These are phyloP conservation scores for Cromileptes altivelis DNA, from an alignment of 2,113 vertebrate genomes.

Conservation along the genomic window DNA sequence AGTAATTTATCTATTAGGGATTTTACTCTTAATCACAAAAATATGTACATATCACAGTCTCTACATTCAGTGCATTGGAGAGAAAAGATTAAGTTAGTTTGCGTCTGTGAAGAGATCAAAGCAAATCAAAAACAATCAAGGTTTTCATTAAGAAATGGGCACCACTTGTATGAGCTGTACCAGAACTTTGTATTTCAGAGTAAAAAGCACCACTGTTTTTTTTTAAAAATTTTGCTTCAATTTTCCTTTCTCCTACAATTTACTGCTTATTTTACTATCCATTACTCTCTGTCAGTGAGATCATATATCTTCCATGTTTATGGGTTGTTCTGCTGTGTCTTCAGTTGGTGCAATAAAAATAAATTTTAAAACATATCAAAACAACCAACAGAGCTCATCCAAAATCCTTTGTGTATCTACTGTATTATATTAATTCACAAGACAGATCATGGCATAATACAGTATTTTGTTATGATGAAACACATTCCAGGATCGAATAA, in stretches of 20 bases:
- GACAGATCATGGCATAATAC: neutral
- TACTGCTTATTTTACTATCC: neutral
- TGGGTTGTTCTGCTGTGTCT: neutral
- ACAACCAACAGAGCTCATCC: neutral
- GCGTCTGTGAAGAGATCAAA: neutral
- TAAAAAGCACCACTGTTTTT: neutral
- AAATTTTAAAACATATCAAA: neutral
- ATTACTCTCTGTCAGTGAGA: neutral
- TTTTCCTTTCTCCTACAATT: neutral
- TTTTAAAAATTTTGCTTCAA: neutral
- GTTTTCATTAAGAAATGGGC: neutral
- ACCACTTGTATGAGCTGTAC: neutral
- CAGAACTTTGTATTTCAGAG: neutral
- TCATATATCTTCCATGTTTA: neutral
- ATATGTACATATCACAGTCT: neutral
- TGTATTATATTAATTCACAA: neutral
- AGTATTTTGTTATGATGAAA: slow-evolving; percentile 11
- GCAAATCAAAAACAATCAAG: neutral
- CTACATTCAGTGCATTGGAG: neutral
- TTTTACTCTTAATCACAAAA: neutral
- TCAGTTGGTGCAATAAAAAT: neutral
- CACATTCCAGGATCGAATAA: slow-evolving; percentile 40
- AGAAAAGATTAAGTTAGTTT: neutral
- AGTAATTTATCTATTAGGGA: neutral
- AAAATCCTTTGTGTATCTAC: neutral